Percentiles rank a stretch among this genome's conserved stretches.
These are phyloP conservation scores for Lithophane ornitopus DNA, from an alignment of 2,888 invertebrate species.

Conservation along the genomic window DNA sequence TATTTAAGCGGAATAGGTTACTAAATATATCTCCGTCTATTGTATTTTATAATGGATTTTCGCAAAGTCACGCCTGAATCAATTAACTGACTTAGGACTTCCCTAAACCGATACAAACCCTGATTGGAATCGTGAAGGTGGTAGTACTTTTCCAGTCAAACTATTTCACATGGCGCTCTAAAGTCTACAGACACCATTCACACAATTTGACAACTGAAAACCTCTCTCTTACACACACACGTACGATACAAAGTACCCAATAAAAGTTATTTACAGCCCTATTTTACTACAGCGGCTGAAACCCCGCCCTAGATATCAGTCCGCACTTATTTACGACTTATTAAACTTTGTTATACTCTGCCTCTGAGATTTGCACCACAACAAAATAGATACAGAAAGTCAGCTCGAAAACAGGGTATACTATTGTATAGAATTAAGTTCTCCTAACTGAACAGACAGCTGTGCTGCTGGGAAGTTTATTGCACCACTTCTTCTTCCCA, in stretches of 20 bases:
- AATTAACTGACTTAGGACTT: background rate
- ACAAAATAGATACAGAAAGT: slow-evolving; percentile 3
- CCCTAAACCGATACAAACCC: background rate
- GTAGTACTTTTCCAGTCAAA: background rate
- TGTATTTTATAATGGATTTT: no score
- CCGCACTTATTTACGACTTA: slow-evolving; percentile 59
- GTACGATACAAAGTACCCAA: slow-evolving; percentile 39
- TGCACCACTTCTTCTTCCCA: no score
- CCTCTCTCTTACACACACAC: background rate
- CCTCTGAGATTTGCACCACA: slow-evolving; percentile 1
- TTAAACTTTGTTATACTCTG: slow-evolving; percentile 48
- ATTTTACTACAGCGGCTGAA: slow-evolving; percentile 35
- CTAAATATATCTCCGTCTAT: no score
- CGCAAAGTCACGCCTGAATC: no score
- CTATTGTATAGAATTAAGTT: no score
- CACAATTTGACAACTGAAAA: background rate
- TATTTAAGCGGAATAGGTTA: no score
- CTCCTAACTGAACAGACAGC: no score
- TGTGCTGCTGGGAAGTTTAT: no score
- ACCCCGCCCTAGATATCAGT: slow-evolving; percentile 51
- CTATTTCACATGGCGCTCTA: background rate
- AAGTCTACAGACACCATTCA: background rate
- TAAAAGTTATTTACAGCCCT: slow-evolving; percentile 54
- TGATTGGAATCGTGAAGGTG: background rate
- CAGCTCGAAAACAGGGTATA: background rate